Base-by-base conservation (phyloP, 2,888 invertebrate species). In the Cabera pusaria region DNA sequence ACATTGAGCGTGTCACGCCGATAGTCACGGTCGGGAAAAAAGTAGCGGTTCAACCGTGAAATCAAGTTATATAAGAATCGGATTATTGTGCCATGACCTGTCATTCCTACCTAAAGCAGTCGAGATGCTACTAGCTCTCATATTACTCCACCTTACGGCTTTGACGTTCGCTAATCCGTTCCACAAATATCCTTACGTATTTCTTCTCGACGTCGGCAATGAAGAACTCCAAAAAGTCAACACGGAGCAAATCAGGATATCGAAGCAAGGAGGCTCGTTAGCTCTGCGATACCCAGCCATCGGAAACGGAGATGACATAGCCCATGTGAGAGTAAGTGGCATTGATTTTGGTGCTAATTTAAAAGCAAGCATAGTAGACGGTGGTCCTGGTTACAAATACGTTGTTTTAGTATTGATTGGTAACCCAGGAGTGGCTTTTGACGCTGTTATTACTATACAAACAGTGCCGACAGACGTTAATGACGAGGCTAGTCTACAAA, bases 381-480 rank as follows among this genome's bases (percentile, higher is more conserved):
- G 88, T 24, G 88, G 88, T 8, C 88, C 88, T 52, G 88, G 87
- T 24, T 84, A 70, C 49, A 82, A 80, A 56, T 85, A 83, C 59
- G 82, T 79, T 2, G 80, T 86, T 1, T 43, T 88, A 22, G 75
- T 80, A 45, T 78, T 88, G 27, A 68, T 72, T 53, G 85, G 87
- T 49, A 85, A 85, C 22, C 52, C 66, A 52, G 79, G 72, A 6
- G 65, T 67, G 3, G 56, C 72, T 3, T 88, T 79, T 33, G 86
- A 88, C 49, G 79, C 80, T 9, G 77, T 86, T 2, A 53, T 88
- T 25, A 84, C 86, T 19, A 53, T 87, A 38, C 69, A 85, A 52
- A 85, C 82, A 17, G 40, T 81, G 18, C 53, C 64, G 2, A 50
- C 36, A 40, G 61, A 62, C 17, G 3, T 11, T 3, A 49, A 24